Base-by-base conservation (phyloP, 2,888 invertebrate species). In the Drosophila rellima region DNA sequence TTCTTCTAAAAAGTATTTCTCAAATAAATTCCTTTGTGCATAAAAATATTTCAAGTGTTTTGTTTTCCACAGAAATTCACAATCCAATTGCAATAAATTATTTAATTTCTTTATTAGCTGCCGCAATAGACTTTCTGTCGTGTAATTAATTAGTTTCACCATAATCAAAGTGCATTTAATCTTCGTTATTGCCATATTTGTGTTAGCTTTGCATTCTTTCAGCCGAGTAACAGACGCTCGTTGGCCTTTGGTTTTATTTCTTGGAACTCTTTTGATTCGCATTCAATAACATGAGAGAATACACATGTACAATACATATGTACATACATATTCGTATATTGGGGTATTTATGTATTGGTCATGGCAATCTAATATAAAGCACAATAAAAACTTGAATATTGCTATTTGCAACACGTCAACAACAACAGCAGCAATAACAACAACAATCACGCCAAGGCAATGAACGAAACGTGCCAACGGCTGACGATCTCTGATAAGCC, bases 381-480 rank as follows among this genome's bases (percentile, higher is more conserved):
- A 88, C 88, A 83, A 83, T 82, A 88, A 88, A 88, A 83, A 86
- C 83, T 86, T 57, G 88, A 82, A 88, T 88, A 82, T 83, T 76
- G 78, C 79, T 70, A 84, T 88, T 88, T 88, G 86, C 88, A 88
- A 83, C 83, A 83, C 83, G 88, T 83, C 83, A 77, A 39, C 45
- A 69, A 40, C 70, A 57, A 60, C 57, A 57, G 26, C 52, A 80
- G 50, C 62, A 83, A 60, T 48, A 67, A 54, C 80, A 66, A 57
- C 70, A 75, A 76, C 76, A 80, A 66, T 78, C 65, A 76, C 68
- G 72, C 71, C 83, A 82, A 86, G 83, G 80, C 86, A 83, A 88
- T 88, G 83, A 87, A 85, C 83, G 88, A 83, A 88, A 88, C 83
- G 88, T 88, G 83, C 83, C 83, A 82, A 88, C 86, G 83, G 78